Evolutionary conservation across 92 coral and sea anemone genomes (phyloP), one percentile per base, ranked within the genome.

Genomic region (Diadumene lineata): DNA sequence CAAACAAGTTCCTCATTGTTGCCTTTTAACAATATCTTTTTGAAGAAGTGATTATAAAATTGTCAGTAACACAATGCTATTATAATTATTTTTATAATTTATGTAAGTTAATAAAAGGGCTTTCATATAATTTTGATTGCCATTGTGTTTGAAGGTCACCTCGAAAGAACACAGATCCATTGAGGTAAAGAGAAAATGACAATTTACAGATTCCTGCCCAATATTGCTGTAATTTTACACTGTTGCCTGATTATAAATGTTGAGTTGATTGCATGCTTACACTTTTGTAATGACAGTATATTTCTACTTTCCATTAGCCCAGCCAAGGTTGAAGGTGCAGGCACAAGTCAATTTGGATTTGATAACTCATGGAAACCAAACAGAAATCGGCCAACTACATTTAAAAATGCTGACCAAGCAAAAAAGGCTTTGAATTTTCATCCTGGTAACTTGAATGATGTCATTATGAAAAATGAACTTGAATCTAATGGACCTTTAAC

Each of bases 311-410:
- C 48, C 48, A 25, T 11, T 79, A 96, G 99, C 77, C 99, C 99
- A 43, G 88, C 93, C 78, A 92, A 89, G 82, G 79, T 96, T 77
- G 90, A 92, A 76, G 99, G 86, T 64, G 89, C 94, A 63, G 92
- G 92, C 32, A 68, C 87, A 51, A 93, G 93, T 63, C 97, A 96
- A 72, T 96, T 96, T 82, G 99, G 99, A 69, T 96, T 96, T 80
- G 99, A 96, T 34, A 88, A 89, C 46, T 78, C 97, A 17, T 96
- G 99, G 99, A 82, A 92, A 66, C 99, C 99, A 8, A 96, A 96
- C 96, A 70, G 99, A 9, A 70, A 80, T 1, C 50, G 64, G 16
- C 78, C 82, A 19, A 72, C 23, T 23, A 9, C 60, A 17, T 44
- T 24, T 74, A 73, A 32, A 16, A 27, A 26, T 51, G 25, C 79